A percentile compares a stretch with the other conserved stretches of the same genome.
Conservation (phyloP, 1,140 invertebrate species). For the Belonocnema kinseyi region DNA sequence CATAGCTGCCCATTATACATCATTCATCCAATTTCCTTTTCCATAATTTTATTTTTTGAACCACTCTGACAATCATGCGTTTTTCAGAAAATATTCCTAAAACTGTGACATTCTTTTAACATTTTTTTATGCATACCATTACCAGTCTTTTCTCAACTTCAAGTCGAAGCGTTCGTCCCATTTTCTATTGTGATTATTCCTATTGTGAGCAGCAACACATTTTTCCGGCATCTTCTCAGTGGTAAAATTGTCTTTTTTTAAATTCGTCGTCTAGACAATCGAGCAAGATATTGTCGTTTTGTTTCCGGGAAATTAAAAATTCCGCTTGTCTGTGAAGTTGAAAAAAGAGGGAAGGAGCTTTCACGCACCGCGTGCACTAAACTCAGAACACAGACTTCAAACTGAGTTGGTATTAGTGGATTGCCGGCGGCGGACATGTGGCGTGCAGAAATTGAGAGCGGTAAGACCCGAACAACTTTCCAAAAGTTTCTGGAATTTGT, state of each 20-base stretch:
- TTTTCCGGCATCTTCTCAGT: no score
- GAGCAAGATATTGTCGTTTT: slow-evolving; percentile 1
- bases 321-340: slow-evolving; percentile 34
- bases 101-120: no score
- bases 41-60: no score
- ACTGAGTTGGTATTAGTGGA: slow-evolving; percentile 58
- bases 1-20: no score
- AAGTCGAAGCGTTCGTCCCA: no score
- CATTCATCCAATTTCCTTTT: no score
- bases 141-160: no score
- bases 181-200: no score
- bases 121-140: no score
- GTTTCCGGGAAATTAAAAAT: slow-evolving; percentile 53
- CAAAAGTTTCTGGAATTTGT: slow-evolving; percentile 63
- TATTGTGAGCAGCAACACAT: no score
- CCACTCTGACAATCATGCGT: no score
- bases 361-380: slow-evolving; percentile 41
- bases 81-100: no score
- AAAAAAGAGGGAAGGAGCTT: background rate
- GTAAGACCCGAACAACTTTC: slow-evolving; percentile 61
- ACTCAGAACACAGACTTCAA: slow-evolving; percentile 42
- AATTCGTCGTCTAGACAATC: background rate
- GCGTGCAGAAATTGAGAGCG: slow-evolving; percentile 60
- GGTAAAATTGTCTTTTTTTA: background rate
- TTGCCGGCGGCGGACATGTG: slow-evolving; percentile 62